Evolutionary conservation across 2,888 invertebrate species (phyloP), one percentile per base, ranked within the genome.

Genomic region (Eupithecia vulgata): DNA sequence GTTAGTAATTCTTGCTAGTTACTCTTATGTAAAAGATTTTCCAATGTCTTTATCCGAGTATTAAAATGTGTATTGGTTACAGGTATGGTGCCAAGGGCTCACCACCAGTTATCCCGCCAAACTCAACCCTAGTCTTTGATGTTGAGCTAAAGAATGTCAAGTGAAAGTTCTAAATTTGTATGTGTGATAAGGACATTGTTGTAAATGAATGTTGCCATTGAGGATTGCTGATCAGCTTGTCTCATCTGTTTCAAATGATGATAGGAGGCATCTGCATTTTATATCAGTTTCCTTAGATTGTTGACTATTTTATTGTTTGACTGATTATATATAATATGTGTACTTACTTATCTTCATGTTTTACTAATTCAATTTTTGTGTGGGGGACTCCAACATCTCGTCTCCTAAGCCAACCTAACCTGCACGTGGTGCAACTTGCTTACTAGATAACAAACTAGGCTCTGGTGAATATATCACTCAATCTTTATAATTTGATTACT

Each of bases 31-130:
- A n/a, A 52, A 21, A 3, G 21, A 12, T 52, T 57, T 57, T 0
- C n/a, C 13, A 25, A n/a, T 57, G 25, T 52, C 52, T 52, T n/a
- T 1, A 52, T 52, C 52, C 21, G 21, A 21, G 21, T 57, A 25
- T 12, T 13, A 25, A 21, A 57, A 57, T 57, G 12, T 57, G 57
- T 57, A 13, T 57, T 57, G 21, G 57, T 65, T 92, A 61, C 91
- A 97, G 97, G 75, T 97, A 97, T 83, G 97, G 97, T 71, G 94
- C 95, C 35, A 97, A 96, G 89, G 98, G 98, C 59, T 96, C 96
- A 0, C 97, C 97, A 0, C 98, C 98, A 84, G 96, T 96, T 0
- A 98, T 99, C 89, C 99, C 99, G 75, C 96, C 97, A 61, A 98
- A 98, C 89, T 96, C 97, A 66, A 97, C 97, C 15, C 94, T 99